phyloP scores from a whole-genome alignment of 2,113 vertebrate genomes.

The Leptosomus discolor region DNA sequence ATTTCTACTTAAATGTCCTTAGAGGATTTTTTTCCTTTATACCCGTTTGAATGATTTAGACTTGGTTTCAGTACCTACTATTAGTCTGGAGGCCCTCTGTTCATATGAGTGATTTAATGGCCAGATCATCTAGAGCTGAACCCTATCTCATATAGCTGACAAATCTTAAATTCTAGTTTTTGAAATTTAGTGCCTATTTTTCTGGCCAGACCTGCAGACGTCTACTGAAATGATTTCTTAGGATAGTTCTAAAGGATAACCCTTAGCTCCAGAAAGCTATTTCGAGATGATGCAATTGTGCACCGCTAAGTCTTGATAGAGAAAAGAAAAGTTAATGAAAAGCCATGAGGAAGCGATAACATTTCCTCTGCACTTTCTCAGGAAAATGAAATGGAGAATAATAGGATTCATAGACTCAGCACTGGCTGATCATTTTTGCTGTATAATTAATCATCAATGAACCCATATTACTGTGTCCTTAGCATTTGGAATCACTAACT shows the following conservation, averaged over 20 bases:
- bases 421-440: neutral
- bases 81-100: neutral
- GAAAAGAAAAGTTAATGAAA: neutral
- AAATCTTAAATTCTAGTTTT: neutral
- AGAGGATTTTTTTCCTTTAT: neutral
- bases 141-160: neutral
- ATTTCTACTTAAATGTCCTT: neutral
- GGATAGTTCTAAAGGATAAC: constrained; percentile 7
- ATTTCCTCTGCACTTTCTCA: neutral
- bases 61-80: neutral
- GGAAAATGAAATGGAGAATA: neutral
- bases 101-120: neutral
- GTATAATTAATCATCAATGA: neutral
- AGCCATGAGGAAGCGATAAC: neutral
- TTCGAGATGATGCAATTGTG: constrained; percentile 3
- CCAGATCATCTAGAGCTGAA: neutral
- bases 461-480: neutral
- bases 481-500: neutral
- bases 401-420: neutral
- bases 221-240: constrained; percentile 5
- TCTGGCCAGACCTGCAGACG: neutral
- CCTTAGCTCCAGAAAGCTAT: neutral
- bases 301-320: neutral
- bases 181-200: constrained; percentile 8
- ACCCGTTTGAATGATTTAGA: neutral